These are phyloP conservation scores for Palythoa caribaeorum DNA, from an alignment of 92 coral and sea anemone species.

Conservation along the genomic window DNA sequence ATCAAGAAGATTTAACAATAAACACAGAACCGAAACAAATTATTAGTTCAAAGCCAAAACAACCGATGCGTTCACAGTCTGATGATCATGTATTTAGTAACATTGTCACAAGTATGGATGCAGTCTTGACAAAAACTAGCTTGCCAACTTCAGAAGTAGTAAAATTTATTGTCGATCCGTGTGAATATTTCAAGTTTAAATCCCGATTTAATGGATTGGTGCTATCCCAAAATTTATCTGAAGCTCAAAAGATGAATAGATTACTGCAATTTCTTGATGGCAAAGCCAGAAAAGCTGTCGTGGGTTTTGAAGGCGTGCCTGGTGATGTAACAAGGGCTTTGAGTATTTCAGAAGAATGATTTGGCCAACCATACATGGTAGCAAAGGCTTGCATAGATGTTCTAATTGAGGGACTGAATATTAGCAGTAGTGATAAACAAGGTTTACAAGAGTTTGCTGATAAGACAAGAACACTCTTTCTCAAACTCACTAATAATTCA, in stretches of 20 bases:
- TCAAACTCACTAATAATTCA: no score
- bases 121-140: slow-evolving; percentile 55
- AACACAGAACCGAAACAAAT: not conserved
- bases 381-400: slow-evolving; percentile 52
- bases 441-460: slow-evolving; percentile 17
- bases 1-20: no score
- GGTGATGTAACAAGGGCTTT: slow-evolving; percentile 8
- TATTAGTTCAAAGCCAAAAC: slow-evolving; percentile 5
- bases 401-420: slow-evolving; percentile 45
- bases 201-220: slow-evolving; percentile 58
- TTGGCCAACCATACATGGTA: slow-evolving; percentile 55
- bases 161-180: slow-evolving; percentile 60
- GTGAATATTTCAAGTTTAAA: slow-evolving; percentile 45
- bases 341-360: slow-evolving; percentile 48
- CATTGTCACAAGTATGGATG: slow-evolving; percentile 52
- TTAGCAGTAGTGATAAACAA: slow-evolving; percentile 45
- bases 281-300: slow-evolving; percentile 52
- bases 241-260: slow-evolving; percentile 53
- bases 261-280: slow-evolving; percentile 54
- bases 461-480: not conserved
- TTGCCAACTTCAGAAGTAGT: slow-evolving; percentile 61
- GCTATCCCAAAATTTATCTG: slow-evolving; percentile 54
- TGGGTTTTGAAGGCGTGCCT: slow-evolving; percentile 54
- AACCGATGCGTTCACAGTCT: not conserved
- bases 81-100: slow-evolving; percentile 48